Conservation (phyloP, 2,888 invertebrate genomes). For the Limnephilus rhombicus region DNA sequence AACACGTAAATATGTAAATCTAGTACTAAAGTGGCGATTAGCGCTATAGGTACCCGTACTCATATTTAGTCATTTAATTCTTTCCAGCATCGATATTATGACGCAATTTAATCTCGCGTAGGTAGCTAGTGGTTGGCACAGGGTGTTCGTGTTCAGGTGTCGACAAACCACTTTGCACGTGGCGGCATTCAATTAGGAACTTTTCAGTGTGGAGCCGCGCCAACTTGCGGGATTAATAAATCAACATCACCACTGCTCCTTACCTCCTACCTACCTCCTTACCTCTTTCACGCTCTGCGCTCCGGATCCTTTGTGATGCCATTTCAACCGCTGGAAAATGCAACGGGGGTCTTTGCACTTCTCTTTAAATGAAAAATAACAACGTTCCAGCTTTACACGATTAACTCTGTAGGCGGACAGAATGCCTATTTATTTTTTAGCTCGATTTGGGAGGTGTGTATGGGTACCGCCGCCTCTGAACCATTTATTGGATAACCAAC, state of each 20-base stretch:
- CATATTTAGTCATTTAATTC: too few species aligned
- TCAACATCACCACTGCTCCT: not conserved
- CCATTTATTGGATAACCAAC: too few species aligned
- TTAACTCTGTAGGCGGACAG: not conserved
- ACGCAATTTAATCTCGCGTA: not conserved
- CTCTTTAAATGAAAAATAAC: not conserved
- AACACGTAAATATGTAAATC: too few species aligned
- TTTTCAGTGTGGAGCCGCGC: not conserved
- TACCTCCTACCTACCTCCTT: not conserved
- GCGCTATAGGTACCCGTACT: too few species aligned
- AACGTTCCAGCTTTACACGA: not conserved
- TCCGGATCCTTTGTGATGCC: not conserved
- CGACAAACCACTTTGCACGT: not conserved
- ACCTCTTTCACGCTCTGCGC: not conserved
- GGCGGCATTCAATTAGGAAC: not conserved
- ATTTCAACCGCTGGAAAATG: not conserved
- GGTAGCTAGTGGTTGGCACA: not conserved
- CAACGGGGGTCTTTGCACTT: not conserved
- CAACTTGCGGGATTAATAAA: not conserved
- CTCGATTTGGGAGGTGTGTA: too few species aligned
- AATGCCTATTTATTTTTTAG: too few species aligned
- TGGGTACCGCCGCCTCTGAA: too few species aligned
- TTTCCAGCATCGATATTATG: not conserved
- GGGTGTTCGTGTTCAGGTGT: not conserved
- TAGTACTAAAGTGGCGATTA: too few species aligned